Evolutionary conservation across 2,797 vertebrate genomes (phyloP), one percentile per base, ranked within the genome.

Genomic region (Pitangus sulphuratus): DNA sequence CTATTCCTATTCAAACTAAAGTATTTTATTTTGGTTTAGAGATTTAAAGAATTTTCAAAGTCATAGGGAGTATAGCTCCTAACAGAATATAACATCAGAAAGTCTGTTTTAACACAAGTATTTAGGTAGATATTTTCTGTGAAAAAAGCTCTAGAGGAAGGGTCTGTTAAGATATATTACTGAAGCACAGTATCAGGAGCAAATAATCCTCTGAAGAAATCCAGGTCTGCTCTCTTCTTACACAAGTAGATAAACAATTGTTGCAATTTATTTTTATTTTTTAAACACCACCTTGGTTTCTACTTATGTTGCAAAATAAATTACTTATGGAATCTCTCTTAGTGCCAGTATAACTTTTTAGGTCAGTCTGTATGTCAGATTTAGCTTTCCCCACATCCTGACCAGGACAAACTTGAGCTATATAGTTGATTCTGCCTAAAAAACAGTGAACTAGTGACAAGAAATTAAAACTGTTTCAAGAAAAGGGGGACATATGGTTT

Each of bases 341-440:
- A 31, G 20, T 39, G 81, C 33, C 78, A 87, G 15, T 40, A 19
- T 24, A 86, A 71, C 30, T 78, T 80, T 83, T 69, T 42, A 84
- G 31, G 57, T 86, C 58, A 78, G 50, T 16, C 70, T 86, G 53
- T 69, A 84, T n/a, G 44, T 72, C 91, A 85, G 39, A 65, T 84
- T 93, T 84, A 81, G 58, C 22, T 88, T 89, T 95, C 45, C 42
- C 93, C 93, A 97, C 95, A 96, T 95, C 87, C 96, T 95, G 80
- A 76, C 61, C 39, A 62, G 65, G 37, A 50, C 35, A 91, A 93
- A 90, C 68, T 51, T 53, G 26, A 95, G 30, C 65, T 62, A 72
- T 71, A 61, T 25, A 84, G 70, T 47, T 65, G 86, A 35, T 81
- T 90, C 50, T 48, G 45, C 57, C 61, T 88, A 62, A 89, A 84